Evolutionary conservation across 2,888 invertebrate genomes (phyloP).

Genomic region (Caenorhabditis doughertyi): DNA sequence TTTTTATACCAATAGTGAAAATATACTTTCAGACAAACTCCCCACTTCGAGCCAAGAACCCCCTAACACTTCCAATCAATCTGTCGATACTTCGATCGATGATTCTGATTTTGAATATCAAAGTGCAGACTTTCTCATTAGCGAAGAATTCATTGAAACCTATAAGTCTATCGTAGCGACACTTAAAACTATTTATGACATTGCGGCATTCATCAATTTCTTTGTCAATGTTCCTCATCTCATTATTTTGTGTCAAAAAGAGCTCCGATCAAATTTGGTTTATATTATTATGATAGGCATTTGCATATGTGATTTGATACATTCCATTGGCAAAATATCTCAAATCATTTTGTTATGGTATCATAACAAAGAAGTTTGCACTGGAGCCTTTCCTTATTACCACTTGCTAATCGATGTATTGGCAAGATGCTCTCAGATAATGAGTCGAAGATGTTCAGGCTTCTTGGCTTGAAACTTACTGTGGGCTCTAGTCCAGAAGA

Average conservation of each 20-base stretch:
- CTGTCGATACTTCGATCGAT: background rate
- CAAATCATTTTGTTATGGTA: background rate
- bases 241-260: background rate
- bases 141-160: background rate
- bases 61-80: background rate
- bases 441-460: background rate
- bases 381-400: background rate
- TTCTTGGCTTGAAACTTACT: no score
- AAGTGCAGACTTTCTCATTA: background rate
- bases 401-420: background rate
- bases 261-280: background rate
- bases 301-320: background rate
- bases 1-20: no score
- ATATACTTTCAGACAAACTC: background rate
- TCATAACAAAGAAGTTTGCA: background rate
- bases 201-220: background rate
- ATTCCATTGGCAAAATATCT: background rate
- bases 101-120: no score
- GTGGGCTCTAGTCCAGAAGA: no score
- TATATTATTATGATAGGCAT: conserved; percentile 3
- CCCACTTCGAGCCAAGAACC: background rate
- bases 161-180: background rate
- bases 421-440: background rate
- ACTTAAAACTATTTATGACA: background rate
- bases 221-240: background rate